Base-by-base conservation (phyloP, 2,797 vertebrate species). In the Peromyscus attwateri region DNA sequence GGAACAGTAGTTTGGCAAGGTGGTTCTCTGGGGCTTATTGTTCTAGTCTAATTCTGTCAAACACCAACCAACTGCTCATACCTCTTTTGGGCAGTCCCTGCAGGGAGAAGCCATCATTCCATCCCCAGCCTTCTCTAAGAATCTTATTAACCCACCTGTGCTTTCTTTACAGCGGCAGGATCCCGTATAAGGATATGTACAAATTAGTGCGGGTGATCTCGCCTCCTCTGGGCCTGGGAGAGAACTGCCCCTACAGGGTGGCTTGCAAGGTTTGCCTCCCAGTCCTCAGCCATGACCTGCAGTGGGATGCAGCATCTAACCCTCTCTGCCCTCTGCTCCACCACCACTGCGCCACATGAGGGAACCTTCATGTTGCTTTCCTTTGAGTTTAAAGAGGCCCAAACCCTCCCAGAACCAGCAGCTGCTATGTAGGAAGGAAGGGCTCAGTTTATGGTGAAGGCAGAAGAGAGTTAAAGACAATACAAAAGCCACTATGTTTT, bases 111-210 rank as follows among this genome's bases (percentile, higher is more conserved):
- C 96, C 97, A 80, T 97, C 97, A 76, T 95, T 96, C 97, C 97
- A 96, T 98, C 95, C 96, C 95, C 96, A 91, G 71, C 96, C 94
- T 96, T 97, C 93, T 98, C 93, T 98, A 96, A 98, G 97, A 98
- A 98, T 98, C 98, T 98, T 98, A 98, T 99, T 99, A 99, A 99
- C 98, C 96, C 98, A 97, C 98, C 95, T 99, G 98, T 99, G 99
- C 99, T 99, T 99, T 99, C 99, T 99, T 99, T 99, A 98, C 99
- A 99, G 99, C 99, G 99, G 99, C 99, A 99, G 99, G 99, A 99
- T 99, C 99, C 99, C 99, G 98, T 99, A 99, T 99, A 99, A 99
- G 99, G 99, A 99, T 99, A 99, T 99, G 99, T 99, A 99, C 99
- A 99, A 99, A 99, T 99, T 99, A 99, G 99, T 99, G 98, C 99